A percentile compares a stretch with the other conserved stretches of the same genome.
These are phyloP conservation scores for Temnothorax ravouxi DNA, from an alignment of 2,888 invertebrate genomes.

Conservation along the genomic window DNA sequence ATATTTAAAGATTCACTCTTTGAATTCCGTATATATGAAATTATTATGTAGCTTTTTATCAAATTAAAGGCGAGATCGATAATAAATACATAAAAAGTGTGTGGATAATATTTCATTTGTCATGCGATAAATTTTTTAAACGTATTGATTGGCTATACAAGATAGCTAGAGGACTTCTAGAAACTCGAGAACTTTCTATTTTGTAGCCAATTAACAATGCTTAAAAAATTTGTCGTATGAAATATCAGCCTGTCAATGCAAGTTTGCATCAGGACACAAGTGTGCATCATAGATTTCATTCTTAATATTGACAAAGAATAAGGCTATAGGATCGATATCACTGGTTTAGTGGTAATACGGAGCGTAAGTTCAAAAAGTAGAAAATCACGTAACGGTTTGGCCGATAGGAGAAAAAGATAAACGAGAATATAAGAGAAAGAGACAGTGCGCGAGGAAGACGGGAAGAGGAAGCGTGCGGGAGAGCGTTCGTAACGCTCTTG, in stretches of 20 bases:
- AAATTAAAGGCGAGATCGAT: not conserved
- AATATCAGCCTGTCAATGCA: not conserved
- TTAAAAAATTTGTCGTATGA: too few relatives aligned
- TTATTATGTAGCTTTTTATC: not conserved
- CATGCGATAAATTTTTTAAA: too few relatives aligned
- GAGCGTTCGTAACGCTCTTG: constrained; percentile 58
- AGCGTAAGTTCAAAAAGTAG: constrained; percentile 25
- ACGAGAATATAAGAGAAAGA: constrained; percentile 1
- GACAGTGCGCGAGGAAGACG: not conserved
- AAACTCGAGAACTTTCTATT: too few relatives aligned
- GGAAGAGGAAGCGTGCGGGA: not conserved
- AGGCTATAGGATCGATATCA: constrained; percentile 7
- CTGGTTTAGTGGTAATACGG: not conserved
- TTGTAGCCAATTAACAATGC: too few relatives aligned
- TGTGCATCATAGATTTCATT: not conserved
- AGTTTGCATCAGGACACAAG: too few relatives aligned
- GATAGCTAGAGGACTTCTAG: too few relatives aligned
- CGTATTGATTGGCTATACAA: too few relatives aligned
- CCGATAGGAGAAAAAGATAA: not conserved
- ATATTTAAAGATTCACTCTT: not conserved
- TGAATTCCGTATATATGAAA: not conserved
- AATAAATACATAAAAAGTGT: not conserved
- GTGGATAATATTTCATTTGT: too few relatives aligned
- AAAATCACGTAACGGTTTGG: constrained; percentile 26
- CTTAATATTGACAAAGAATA: not conserved